phyloP scores from a whole-genome alignment of 2,113 vertebrate species.

The Seriola dumerili region DNA sequence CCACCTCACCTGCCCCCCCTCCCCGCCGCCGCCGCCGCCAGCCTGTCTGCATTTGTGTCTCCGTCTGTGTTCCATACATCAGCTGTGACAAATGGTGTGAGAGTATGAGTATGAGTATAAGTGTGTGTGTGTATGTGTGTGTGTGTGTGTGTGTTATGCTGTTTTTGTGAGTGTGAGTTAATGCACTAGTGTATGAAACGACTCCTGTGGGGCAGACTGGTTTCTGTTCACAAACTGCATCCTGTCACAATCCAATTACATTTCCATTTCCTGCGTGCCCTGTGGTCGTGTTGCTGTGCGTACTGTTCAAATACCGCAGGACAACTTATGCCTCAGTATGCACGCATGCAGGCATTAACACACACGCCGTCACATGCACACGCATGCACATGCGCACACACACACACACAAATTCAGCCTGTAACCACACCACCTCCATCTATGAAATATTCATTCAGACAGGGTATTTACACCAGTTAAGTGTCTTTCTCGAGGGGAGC shows the following conservation, averaged over 20 bases:
- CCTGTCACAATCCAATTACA: constrained; percentile 83
- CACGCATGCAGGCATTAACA: constrained; percentile 46
- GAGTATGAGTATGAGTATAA: not conserved
- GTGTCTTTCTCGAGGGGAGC: constrained; percentile 55
- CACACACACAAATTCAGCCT: constrained; percentile 31
- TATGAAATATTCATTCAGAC: constrained; percentile 71
- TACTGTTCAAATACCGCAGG: constrained; percentile 65
- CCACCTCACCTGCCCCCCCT: not conserved
- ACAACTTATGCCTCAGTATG: constrained; percentile 44
- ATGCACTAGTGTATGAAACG: constrained; percentile 63
- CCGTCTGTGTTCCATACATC: not conserved
- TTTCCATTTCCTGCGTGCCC: constrained; percentile 80
- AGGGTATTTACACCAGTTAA: constrained; percentile 75
- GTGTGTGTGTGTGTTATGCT: constrained; percentile 40
- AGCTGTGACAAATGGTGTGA: not conserved
- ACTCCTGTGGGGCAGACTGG: constrained; percentile 70
- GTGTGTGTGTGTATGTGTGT: constrained; percentile 30
- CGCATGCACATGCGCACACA: constrained; percentile 27
- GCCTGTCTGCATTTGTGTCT: not conserved
- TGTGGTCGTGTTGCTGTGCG: constrained; percentile 66
- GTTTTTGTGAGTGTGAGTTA: constrained; percentile 48
- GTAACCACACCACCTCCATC: constrained; percentile 47
- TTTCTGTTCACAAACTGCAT: constrained; percentile 80
- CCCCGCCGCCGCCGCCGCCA: not conserved
- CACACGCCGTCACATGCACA: constrained; percentile 32